These are phyloP conservation scores for Neolamprologus brichardi DNA, from an alignment of 2,113 vertebrate genomes.

Conservation along the genomic window DNA sequence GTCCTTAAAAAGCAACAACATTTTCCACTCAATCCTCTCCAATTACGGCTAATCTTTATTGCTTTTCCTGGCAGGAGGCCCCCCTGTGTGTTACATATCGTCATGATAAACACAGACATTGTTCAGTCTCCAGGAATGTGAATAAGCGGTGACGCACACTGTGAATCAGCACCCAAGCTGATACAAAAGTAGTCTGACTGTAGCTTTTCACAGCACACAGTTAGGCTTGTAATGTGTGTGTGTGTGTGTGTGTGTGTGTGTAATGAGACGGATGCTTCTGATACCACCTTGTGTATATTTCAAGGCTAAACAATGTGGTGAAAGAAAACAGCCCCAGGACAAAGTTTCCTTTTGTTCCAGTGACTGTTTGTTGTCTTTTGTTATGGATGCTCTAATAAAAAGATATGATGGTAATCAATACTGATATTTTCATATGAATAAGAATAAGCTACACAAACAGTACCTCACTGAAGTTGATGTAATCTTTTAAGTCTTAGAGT, in stretches of 20 bases:
- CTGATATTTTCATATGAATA: neutral
- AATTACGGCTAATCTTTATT: slow-evolving; percentile 4
- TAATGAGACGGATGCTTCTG: neutral
- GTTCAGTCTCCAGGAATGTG: slow-evolving; percentile 24
- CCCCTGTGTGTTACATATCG: neutral
- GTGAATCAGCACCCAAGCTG: slow-evolving; percentile 6
- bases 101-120: neutral
- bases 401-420: neutral
- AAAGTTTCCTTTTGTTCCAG: neutral
- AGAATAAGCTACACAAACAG: neutral
- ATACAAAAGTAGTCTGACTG: neutral
- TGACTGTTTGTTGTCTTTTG: neutral
- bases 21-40: neutral
- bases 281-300: neutral
- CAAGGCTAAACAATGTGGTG: neutral
- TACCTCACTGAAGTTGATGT: neutral
- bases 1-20: slow-evolving; percentile 6
- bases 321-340: neutral
- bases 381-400: neutral
- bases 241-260: neutral
- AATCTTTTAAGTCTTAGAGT: neutral
- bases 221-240: neutral
- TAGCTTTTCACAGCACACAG: neutral
- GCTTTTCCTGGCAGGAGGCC: neutral
- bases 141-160: neutral